Percentiles rank a stretch among this genome's conserved stretches.
phyloP scores from a whole-genome alignment of 2,113 vertebrate species.

The Scortum barcoo region DNA sequence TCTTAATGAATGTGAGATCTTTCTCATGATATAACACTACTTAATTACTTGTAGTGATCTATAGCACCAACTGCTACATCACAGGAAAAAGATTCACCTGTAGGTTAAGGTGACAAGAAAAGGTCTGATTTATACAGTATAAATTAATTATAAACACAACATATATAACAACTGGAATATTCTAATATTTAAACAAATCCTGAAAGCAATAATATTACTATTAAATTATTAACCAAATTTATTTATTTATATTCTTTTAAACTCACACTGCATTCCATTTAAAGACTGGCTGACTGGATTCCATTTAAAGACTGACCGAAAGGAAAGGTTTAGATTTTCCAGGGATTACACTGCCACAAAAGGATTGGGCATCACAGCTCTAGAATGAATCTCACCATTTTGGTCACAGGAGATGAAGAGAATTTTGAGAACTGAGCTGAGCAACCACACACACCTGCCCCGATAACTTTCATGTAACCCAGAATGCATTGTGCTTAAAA shows the following conservation, averaged over 20 bases:
- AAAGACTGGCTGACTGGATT: neutral
- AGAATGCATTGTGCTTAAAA: neutral
- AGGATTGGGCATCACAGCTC: neutral
- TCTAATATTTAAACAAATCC: neutral
- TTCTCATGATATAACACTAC: too few relatives aligned
- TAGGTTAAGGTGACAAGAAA: too few relatives aligned
- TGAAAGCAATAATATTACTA: neutral
- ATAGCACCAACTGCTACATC: too few relatives aligned
- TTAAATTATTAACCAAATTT: neutral
- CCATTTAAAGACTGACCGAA: neutral
- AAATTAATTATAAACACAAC: too few relatives aligned
- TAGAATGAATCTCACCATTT: neutral
- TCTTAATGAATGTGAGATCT: too few relatives aligned
- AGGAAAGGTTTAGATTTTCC: neutral
- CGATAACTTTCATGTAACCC: neutral
- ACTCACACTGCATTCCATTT: neutral
- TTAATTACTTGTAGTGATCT: too few relatives aligned
- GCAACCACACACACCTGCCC: neutral
- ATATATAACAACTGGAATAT: too few relatives aligned
- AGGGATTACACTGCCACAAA: slow-evolving; percentile 17
- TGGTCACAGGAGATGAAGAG: slow-evolving; percentile 3
- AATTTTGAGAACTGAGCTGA: neutral
- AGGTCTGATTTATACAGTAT: too few relatives aligned
- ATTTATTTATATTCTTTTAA: neutral
- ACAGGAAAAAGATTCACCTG: too few relatives aligned